These are phyloP conservation scores for Neoaliturus tenellus DNA, from an alignment of 2,888 invertebrate species.

Conservation along the genomic window DNA sequence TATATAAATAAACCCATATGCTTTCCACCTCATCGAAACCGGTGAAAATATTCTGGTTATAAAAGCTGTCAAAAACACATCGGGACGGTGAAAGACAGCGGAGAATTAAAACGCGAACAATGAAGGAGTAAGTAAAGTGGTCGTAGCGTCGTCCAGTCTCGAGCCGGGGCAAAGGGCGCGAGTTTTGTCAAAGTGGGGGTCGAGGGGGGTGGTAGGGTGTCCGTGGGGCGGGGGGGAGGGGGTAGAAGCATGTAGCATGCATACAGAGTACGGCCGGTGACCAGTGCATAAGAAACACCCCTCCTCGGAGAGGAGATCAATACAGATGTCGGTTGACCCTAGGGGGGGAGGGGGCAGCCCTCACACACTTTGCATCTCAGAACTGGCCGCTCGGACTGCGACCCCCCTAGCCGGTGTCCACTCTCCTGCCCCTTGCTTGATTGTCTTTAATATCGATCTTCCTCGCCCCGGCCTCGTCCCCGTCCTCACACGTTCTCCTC, in stretches of 20 bases:
- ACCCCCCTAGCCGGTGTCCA: slow-evolving; percentile 27
- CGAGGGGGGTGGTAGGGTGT: not conserved
- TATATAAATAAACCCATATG: no score
- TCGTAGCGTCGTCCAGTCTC: slow-evolving; percentile 25
- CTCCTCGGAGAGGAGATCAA: slow-evolving; percentile 49
- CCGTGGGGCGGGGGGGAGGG: slow-evolving; percentile 32
- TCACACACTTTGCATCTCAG: slow-evolving; percentile 57
- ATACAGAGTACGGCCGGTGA: slow-evolving; percentile 57
- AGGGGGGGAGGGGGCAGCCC: slow-evolving; percentile 12
- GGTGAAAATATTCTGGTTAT: no score
- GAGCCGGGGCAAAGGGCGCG: slow-evolving; percentile 36
- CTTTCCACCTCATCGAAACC: no score
- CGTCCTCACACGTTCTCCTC: slow-evolving; percentile 39
- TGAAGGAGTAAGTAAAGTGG: slow-evolving; percentile 52
- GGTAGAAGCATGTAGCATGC: slow-evolving; percentile 55
- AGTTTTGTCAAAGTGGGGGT: slow-evolving; percentile 45
- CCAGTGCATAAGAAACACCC: slow-evolving; percentile 60
- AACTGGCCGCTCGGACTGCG: slow-evolving; percentile 29
- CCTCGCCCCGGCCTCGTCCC: slow-evolving; percentile 31
- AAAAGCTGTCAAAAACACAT: not conserved
- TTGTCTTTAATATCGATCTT: slow-evolving; percentile 53
- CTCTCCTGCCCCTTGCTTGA: slow-evolving; percentile 22
- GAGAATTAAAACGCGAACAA: slow-evolving; percentile 51
- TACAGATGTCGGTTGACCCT: slow-evolving; percentile 55
- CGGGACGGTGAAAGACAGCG: not conserved